Evolutionary conservation across 2,888 invertebrate species (phyloP), one percentile per base, ranked within the genome.

Genomic region (Noctua janthe): DNA sequence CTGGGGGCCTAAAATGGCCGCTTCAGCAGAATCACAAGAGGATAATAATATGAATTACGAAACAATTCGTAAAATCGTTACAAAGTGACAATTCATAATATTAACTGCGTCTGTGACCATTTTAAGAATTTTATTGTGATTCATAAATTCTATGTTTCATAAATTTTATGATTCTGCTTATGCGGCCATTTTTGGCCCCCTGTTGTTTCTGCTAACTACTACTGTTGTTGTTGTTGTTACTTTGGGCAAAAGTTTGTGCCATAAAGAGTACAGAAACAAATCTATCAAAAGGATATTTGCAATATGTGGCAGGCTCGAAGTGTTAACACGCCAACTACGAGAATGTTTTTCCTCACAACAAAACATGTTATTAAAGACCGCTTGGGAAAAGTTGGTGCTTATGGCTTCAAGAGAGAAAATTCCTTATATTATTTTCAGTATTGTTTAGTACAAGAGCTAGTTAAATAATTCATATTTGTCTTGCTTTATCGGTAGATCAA

Each of bases 281-380:
- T 71, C 51, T 66, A 81, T 83, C 59, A 81, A 85, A 74, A 81
- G 47, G 39, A 67, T 59, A 74, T 81, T 81, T 85, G 59, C 71
- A 51, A 86, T 70, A n/a, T 82, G 86, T 70, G 51, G 35, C 71
- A 29, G 11, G n/a, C n/a, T 62, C 47, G 7, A 71, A 71, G 69
- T 62, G n/a, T 81, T 56, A 72, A 81, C 49, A 75, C n/a, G 49
- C 17, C 49, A 23, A 47, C 39, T 69, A 81, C 10, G 54, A 75
- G 1, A 64, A 59, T 59, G 10, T 73, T 70, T 81, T 76, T 47
- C 23, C 29, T 35, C n/a, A 35, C 54, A 85, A 81, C 64, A 75
- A 71, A 71, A 62, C 23, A 69, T 20, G 56, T 81, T 56, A 83
- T 64, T 15, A 75, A 51, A 69, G 29, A 20, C 43, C 49, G 35